Conservation (phyloP, 2,113 vertebrate genomes). For the Sinocyclocheilus grahami region DNA sequence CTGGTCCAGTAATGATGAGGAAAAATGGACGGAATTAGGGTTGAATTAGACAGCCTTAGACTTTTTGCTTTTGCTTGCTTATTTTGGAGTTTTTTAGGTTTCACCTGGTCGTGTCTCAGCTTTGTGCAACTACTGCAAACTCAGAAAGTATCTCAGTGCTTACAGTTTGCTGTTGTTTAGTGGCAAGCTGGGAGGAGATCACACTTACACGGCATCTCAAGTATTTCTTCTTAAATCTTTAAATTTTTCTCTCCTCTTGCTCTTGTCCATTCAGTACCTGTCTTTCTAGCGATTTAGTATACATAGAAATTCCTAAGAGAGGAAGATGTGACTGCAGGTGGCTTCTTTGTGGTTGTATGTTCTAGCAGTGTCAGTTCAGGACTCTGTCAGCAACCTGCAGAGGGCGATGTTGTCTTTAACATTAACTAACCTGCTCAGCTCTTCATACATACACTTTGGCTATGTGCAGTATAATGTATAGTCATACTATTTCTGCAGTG, state of each 20-base stretch:
- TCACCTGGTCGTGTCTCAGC: neutral
- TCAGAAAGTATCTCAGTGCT: neutral
- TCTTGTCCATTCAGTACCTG: neutral
- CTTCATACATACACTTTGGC: constrained; percentile 37
- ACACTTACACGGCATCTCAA: too few species aligned
- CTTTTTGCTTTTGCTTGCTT: constrained; percentile 29
- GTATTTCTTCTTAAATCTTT: neutral
- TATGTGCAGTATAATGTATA: neutral
- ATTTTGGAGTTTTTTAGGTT: neutral
- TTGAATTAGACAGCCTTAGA: constrained; percentile 44
- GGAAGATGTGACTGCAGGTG: neutral
- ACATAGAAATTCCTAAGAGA: neutral
- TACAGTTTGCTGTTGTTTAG: neutral
- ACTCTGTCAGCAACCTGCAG: constrained; percentile 70
- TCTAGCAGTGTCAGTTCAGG: constrained; percentile 53
- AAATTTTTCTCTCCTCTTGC: neutral
- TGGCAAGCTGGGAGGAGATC: too few species aligned
- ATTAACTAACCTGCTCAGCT: constrained; percentile 55
- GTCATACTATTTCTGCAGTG: neutral
- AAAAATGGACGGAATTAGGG: constrained; percentile 54
- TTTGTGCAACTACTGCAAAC: constrained; percentile 12
- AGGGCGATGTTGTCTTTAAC: constrained; percentile 79
- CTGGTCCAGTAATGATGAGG: constrained; percentile 57
- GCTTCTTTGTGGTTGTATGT: neutral
- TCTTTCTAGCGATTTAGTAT: neutral